These are phyloP conservation scores for Cacoxenus indagator DNA, from an alignment of 2,888 invertebrate genomes.

Conservation along the genomic window DNA sequence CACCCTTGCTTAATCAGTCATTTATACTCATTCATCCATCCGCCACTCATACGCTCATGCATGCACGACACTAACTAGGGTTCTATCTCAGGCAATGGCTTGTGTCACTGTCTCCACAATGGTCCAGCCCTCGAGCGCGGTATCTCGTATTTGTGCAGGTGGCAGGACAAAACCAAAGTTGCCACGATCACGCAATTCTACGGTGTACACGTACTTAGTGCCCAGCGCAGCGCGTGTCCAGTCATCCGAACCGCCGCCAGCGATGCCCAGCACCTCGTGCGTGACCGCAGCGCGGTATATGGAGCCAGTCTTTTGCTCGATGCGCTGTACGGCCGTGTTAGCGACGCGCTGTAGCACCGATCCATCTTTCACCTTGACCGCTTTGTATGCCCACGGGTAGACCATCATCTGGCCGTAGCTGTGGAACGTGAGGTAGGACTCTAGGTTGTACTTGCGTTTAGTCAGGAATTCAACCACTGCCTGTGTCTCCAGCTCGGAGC, in stretches of 20 bases:
- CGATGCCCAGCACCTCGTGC: slow-evolving; percentile 63
- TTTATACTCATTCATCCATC: neutral
- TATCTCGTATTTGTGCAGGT: slow-evolving; percentile 60
- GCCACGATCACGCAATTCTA: slow-evolving; percentile 67
- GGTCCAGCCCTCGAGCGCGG: slow-evolving; percentile 61
- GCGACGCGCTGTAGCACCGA: slow-evolving; percentile 58
- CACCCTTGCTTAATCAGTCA: slow-evolving; percentile 20
- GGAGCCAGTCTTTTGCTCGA: slow-evolving; percentile 58
- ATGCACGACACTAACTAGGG: slow-evolving; percentile 3
- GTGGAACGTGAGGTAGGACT: slow-evolving; percentile 83
- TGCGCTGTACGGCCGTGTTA: slow-evolving; percentile 57
- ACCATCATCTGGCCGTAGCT: slow-evolving; percentile 74
- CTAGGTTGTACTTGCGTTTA: slow-evolving; percentile 73
- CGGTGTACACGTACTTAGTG: slow-evolving; percentile 65
- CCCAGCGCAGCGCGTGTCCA: slow-evolving; percentile 62
- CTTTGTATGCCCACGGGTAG: slow-evolving; percentile 68
- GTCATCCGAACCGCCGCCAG: slow-evolving; percentile 69
- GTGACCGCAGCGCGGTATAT: slow-evolving; percentile 60
- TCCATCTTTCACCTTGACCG: slow-evolving; percentile 59
- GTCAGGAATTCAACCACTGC: slow-evolving; percentile 74
- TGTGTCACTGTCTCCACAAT: slow-evolving; percentile 64
- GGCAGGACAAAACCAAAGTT: slow-evolving; percentile 64
- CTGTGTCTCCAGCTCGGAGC: slow-evolving; percentile 87
- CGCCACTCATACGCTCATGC: neutral
- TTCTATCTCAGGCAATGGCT: slow-evolving; percentile 33